Evolutionary conservation across 2,113 vertebrate genomes (phyloP).

Genomic region (Oryzias javanicus): DNA sequence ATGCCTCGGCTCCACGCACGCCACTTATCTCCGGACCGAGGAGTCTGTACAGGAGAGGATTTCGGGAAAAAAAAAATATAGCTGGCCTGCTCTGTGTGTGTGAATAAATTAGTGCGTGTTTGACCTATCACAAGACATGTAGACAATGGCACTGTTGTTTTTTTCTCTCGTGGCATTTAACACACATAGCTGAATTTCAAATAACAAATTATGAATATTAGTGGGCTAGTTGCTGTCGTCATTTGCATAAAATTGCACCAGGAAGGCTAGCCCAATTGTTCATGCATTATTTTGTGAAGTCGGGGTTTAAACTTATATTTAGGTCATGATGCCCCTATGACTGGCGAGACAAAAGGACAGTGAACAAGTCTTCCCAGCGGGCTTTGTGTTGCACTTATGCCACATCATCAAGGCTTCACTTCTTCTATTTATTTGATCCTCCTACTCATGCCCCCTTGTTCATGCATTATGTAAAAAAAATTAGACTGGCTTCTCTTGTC

Average conservation of each 20-base stretch:
- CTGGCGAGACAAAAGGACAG: slow-evolving; percentile 72
- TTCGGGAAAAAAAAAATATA: slow-evolving; percentile 39
- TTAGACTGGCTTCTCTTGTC: slow-evolving; percentile 59
- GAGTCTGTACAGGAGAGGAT: slow-evolving; percentile 28
- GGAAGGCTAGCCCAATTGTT: slow-evolving; percentile 56
- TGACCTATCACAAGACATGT: slow-evolving; percentile 70
- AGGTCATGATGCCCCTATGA: slow-evolving; percentile 70
- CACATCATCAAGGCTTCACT: slow-evolving; percentile 74
- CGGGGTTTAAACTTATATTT: slow-evolving; percentile 72
- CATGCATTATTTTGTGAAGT: slow-evolving; percentile 52
- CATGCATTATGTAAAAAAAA: slow-evolving; percentile 69
- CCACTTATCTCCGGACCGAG: slow-evolving; percentile 36
- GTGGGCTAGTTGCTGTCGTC: slow-evolving; percentile 30
- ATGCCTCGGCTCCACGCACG: slow-evolving; percentile 41
- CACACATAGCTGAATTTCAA: slow-evolving; percentile 71
- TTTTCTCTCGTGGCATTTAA: slow-evolving; percentile 62
- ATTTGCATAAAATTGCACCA: slow-evolving; percentile 69
- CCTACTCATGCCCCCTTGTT: slow-evolving; percentile 68
- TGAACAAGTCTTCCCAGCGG: slow-evolving; percentile 71
- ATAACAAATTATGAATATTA: slow-evolving; percentile 68
- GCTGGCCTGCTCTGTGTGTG: slow-evolving; percentile 53
- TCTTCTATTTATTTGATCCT: slow-evolving; percentile 73
- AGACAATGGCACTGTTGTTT: slow-evolving; percentile 74
- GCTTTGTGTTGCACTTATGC: slow-evolving; percentile 74
- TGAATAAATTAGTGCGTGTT: slow-evolving; percentile 66